Evolutionary conservation across 2,888 invertebrate species (phyloP), one percentile per base, ranked within the genome.

Genomic region (Synergus japonicus): DNA sequence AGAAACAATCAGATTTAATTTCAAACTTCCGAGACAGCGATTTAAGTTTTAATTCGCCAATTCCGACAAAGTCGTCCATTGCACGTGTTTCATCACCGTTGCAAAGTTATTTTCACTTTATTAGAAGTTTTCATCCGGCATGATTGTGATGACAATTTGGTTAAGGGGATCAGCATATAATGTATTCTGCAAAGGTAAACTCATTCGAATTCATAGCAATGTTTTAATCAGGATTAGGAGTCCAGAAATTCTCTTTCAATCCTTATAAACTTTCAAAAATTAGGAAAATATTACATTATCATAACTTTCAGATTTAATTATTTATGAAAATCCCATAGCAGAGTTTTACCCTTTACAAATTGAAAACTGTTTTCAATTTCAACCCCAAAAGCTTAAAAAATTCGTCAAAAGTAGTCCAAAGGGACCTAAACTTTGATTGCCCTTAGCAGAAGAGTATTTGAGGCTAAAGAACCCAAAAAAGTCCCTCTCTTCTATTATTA

Each of bases 101-200:
- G 5, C 29, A 15, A 18, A 10, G 10, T 66, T 44, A 10, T 66
- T 66, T 66, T 66, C 41, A 46, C 46, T 22, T 69, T 69, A 69
- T 69, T 46, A 46, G 15, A 69, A 69, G 46, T 69, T 46, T 69
- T 46, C 46, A 69, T 69, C 22, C 46, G 8, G 15, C 8, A 37
- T 15, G 37, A 73, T 15, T 73, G 73, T 73, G 49, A 73, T n/a
- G 73, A 29, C 54, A 49, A 73, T 73, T 73, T 73, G 73, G 49
- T 73, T 73, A 73, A 73, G 49, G 49, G 37, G 73, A 73, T 73
- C 73, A 73, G 73, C 49, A 73, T 73, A 73, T 73, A 73, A 73
- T 73, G 37, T 73, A 49, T 54, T 73, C 37, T 37, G 37, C n/a
- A 7, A 73, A 49, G 7, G 37, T 49, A 73, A 49, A 73, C 73